Conservation (phyloP, 2,888 invertebrate genomes). For the Vesta saturnalis region DNA sequence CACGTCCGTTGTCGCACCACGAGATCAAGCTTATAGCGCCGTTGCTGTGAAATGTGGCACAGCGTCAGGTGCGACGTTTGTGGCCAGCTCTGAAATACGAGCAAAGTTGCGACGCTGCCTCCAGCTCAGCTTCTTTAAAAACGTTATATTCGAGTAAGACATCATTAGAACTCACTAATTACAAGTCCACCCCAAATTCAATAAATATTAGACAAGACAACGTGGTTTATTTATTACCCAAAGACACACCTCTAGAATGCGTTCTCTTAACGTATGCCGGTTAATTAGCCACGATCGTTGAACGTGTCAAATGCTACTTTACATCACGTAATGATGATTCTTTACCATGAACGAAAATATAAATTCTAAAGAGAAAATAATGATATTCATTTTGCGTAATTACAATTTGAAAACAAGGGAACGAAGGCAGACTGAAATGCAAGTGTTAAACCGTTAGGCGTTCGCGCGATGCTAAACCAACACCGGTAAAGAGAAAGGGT, state of each 20-base stretch:
- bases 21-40: slow-evolving; percentile 59
- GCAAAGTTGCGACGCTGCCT: slow-evolving; percentile 36
- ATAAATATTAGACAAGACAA: slow-evolving; percentile 40
- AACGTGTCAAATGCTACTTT: slow-evolving; percentile 24
- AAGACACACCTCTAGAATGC: slow-evolving; percentile 37
- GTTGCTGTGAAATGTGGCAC: slow-evolving; percentile 57
- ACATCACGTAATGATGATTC: slow-evolving; percentile 25
- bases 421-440: slow-evolving; percentile 29
- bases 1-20: slow-evolving; percentile 61
- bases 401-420: slow-evolving; percentile 39
- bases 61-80: slow-evolving; percentile 51
- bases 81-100: slow-evolving; percentile 34
- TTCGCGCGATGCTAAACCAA: slow-evolving; percentile 41
- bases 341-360: slow-evolving; percentile 34
- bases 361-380: slow-evolving; percentile 39
- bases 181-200: slow-evolving; percentile 50
- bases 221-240: slow-evolving; percentile 39
- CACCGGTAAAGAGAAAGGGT: slow-evolving; percentile 43
- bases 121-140: slow-evolving; percentile 33
- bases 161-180: slow-evolving; percentile 54
- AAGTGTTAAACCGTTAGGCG: slow-evolving; percentile 37
- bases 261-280: slow-evolving; percentile 38
- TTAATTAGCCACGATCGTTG: slow-evolving; percentile 46
- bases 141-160: slow-evolving; percentile 41
- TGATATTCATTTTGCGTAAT: slow-evolving; percentile 42